Evolutionary conservation across 2,888 invertebrate species (phyloP).

Genomic region (Harpalus rubripes): DNA sequence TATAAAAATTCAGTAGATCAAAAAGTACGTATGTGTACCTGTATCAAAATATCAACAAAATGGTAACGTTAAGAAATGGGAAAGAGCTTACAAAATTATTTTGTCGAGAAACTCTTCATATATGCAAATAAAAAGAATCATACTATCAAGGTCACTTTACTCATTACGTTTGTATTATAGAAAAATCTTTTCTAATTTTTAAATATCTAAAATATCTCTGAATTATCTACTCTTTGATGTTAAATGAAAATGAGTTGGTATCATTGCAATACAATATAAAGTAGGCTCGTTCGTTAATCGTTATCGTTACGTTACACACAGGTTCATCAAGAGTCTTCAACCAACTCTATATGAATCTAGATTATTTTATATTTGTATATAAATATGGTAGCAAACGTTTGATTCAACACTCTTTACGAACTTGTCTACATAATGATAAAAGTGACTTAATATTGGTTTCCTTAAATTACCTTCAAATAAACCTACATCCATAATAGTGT

Average conservation of each 20-base stretch:
- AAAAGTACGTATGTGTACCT: background rate
- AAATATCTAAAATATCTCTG: slow-evolving; percentile 66
- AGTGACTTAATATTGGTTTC: slow-evolving; percentile 60
- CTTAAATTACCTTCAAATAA: slow-evolving; percentile 44
- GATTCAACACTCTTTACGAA: slow-evolving; percentile 35
- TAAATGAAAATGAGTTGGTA: slow-evolving; percentile 40
- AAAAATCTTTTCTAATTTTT: slow-evolving; percentile 64
- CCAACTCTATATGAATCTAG: background rate
- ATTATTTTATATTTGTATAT: slow-evolving; percentile 12
- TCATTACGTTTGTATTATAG: slow-evolving; percentile 66
- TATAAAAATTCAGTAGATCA: slow-evolving; percentile 28
- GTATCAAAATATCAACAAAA: slow-evolving; percentile 31
- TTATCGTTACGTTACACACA: slow-evolving; percentile 15
- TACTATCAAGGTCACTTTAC: slow-evolving; percentile 67
- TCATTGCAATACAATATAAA: slow-evolving; percentile 25
- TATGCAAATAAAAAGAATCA: slow-evolving; percentile 58
- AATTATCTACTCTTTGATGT: slow-evolving; percentile 64
- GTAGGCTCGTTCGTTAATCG: slow-evolving; percentile 17
- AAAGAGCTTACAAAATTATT: slow-evolving; percentile 31
- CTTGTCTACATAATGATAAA: slow-evolving; percentile 63
- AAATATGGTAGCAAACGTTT: slow-evolving; percentile 23
- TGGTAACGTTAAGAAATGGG: slow-evolving; percentile 43
- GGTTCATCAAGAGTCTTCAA: slow-evolving; percentile 15
- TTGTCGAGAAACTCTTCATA: slow-evolving; percentile 49
- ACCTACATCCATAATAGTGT: slow-evolving; percentile 59